These are phyloP conservation scores for Amphiprion ocellaris DNA, from an alignment of 2,113 vertebrate genomes.

Conservation along the genomic window DNA sequence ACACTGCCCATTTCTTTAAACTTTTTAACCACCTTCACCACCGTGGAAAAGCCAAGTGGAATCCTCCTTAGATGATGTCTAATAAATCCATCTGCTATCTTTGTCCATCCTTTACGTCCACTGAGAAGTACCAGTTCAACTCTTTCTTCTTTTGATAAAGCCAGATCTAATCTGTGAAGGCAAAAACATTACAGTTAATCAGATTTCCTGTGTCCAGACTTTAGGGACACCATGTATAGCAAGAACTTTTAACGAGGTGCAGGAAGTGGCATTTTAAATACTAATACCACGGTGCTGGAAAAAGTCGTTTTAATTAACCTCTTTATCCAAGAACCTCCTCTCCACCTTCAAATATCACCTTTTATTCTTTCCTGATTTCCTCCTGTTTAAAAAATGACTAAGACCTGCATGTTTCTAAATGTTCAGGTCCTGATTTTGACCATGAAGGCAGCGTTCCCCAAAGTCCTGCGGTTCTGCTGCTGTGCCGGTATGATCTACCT, in stretches of 20 bases:
- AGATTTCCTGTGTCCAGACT: too few relatives aligned
- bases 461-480: conserved; percentile 96
- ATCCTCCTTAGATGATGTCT: too few relatives aligned
- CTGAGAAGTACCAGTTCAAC: too few relatives aligned
- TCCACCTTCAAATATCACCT: background rate
- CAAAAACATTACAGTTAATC: too few relatives aligned
- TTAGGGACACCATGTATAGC: background rate
- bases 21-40: too few relatives aligned
- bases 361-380: background rate
- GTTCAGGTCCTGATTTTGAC: conserved; percentile 94
- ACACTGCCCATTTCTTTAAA: too few relatives aligned
- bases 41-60: too few relatives aligned
- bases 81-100: too few relatives aligned
- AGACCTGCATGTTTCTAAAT: background rate
- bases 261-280: background rate
- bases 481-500: conserved; percentile 99
- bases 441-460: conserved; percentile 94
- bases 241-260: background rate
- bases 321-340: background rate
- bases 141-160: too few relatives aligned
- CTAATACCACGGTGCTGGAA: too few relatives aligned
- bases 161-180: too few relatives aligned
- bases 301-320: background rate
- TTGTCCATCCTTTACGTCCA: too few relatives aligned
- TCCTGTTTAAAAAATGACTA: background rate